A percentile compares a stretch with the other conserved stretches of the same genome.
phyloP scores from a whole-genome alignment of 2,113 vertebrate species.

The Hypanus sabinus region DNA sequence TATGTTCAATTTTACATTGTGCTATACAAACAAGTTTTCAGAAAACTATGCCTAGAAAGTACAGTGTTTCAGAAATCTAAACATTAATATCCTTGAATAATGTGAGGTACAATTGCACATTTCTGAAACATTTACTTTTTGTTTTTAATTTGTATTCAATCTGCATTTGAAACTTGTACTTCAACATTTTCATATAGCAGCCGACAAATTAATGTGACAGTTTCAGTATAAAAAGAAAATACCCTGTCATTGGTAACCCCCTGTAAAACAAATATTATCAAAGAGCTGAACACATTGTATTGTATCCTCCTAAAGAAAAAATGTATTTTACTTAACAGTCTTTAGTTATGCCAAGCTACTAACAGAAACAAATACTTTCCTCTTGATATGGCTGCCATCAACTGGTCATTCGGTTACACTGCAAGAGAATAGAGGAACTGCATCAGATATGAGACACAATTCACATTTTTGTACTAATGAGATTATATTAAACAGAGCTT shows the following conservation, averaged over 20 bases:
- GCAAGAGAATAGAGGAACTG: not conserved
- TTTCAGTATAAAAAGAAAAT: not conserved
- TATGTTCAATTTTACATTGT: too few species aligned
- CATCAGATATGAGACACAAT: not conserved
- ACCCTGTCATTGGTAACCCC: not conserved
- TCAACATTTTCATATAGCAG: not conserved
- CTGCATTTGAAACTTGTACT: not conserved
- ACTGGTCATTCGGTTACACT: not conserved
- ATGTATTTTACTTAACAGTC: not conserved
- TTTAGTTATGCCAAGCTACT: not conserved
- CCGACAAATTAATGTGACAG: not conserved
- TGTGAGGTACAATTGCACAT: not conserved
- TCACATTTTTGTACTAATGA: not conserved
- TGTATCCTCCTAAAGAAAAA: not conserved
- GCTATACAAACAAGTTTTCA: too few species aligned
- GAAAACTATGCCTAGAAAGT: not conserved
- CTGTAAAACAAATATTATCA: not conserved
- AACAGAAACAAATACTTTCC: not conserved
- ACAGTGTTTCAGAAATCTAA: not conserved
- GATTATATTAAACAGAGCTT: not conserved
- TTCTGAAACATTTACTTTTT: not conserved
- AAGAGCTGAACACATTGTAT: not conserved
- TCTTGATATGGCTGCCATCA: not conserved
- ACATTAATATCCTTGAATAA: not conserved
- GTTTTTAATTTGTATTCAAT: not conserved